Evolutionary conservation across 2,888 invertebrate genomes (phyloP), one percentile per base, ranked within the genome.

Genomic region (Pyrochroa serraticornis): DNA sequence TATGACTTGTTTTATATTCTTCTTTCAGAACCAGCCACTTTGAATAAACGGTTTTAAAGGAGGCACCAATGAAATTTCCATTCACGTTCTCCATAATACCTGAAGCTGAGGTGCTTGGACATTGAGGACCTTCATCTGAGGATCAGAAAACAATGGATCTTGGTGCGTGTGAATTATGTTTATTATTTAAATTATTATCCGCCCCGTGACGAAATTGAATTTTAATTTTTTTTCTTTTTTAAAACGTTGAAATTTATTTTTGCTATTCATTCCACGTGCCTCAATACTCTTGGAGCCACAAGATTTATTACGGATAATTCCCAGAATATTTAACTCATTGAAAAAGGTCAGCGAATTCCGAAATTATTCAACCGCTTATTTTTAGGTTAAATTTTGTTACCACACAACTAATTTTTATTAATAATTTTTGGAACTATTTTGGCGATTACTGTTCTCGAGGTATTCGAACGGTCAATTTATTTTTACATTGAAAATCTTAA

Each of bases 71-170:
- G 70, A 65, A 58, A 57, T 66, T 69, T 68, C 67, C 62, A 65
- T 65, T 69, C 72, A 71, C 70, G 71, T 70, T 45, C 8, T 35
- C 41, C 10, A 13, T 45, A 33, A 46, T 42, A 42, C 10, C 37
- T 35, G 7, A 43, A 44, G 31, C 47, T 10, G 41, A 36, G 45
- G 50, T 50, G 36, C 45, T 46, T 56, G 37, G 45, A 46, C 34
- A 22, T 54, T 44, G 8, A 32, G 22, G 8, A 22, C 14, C 13
- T 37, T 37, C 9, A 37, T 37, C 37, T 30, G 33, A 50, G 43
- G 34, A 31, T 14, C 41, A 9, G 41, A 46, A 58, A 67, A 75
- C 75, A 75, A 77, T 77, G 77, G 76, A 75, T 69, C 71, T 77
- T 58, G 77, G 77, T 77, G 68, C 69, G 77, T 48, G 39, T 35